These are phyloP conservation scores for Ursus arctos DNA, from an alignment of 2,113 vertebrate species.

Conservation along the genomic window DNA sequence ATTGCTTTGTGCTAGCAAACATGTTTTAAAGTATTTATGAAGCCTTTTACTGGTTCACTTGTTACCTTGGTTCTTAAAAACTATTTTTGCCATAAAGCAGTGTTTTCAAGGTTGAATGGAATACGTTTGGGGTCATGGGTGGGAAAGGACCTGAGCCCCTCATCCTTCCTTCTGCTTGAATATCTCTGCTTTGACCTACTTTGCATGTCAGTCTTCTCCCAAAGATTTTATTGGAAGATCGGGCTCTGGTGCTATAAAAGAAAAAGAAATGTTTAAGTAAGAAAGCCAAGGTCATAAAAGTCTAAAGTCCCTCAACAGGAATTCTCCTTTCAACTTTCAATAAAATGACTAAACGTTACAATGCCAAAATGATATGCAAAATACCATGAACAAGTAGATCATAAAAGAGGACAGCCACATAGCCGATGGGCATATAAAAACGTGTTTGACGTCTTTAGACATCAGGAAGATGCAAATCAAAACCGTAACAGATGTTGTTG, in stretches of 20 bases:
- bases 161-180: not conserved
- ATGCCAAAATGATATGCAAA: not conserved
- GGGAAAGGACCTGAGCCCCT: not conserved
- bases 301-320: not conserved
- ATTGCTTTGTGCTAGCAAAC: not conserved
- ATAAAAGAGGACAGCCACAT: not conserved
- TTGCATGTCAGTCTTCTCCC: not conserved
- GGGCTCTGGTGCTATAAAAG: not conserved
- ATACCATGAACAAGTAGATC: not conserved
- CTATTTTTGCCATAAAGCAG: not conserved
- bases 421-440: not conserved
- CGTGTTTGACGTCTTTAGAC: too few species aligned
- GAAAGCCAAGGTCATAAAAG: not conserved
- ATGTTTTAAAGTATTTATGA: not conserved
- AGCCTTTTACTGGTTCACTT: not conserved
- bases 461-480: not conserved
- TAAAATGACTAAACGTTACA: not conserved
- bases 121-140: not conserved
- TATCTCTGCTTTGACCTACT: not conserved
- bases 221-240: constrained; percentile 43
- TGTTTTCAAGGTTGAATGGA: not conserved
- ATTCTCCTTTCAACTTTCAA: not conserved
- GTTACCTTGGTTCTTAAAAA: not conserved
- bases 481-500: not conserved
- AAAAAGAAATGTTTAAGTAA: not conserved